phyloP scores from a whole-genome alignment of 2,113 vertebrate genomes.

The Nymphicus hollandicus region DNA sequence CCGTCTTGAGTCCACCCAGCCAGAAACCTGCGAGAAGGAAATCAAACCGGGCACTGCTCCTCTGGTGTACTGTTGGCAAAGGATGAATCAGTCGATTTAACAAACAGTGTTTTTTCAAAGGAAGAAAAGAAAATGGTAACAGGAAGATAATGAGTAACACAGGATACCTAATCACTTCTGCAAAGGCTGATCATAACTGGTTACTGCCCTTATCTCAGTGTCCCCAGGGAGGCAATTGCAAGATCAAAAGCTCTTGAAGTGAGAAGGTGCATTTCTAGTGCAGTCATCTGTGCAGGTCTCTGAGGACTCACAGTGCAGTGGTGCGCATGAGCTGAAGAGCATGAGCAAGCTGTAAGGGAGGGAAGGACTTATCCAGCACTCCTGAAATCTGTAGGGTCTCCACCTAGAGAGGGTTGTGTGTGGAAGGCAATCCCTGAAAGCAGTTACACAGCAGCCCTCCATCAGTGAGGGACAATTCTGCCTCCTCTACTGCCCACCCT shows the following conservation, averaged over 20 bases:
- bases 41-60: background rate
- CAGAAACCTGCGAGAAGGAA: background rate
- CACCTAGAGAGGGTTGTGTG: background rate
- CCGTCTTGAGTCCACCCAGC: background rate
- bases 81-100: constrained; percentile 13
- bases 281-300: background rate
- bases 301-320: fast-evolving
- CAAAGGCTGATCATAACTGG: background rate
- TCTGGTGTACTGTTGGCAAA: background rate
- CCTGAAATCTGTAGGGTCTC: background rate
- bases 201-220: constrained; percentile 9
- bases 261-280: background rate
- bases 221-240: background rate
- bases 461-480: background rate
- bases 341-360: background rate
- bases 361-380: background rate
- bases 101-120: constrained; percentile 2
- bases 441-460: background rate
- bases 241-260: constrained; percentile 2
- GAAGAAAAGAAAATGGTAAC: constrained; percentile 40
- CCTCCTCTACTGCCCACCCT: background rate
- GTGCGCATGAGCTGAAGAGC: background rate
- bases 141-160: constrained; percentile 41
- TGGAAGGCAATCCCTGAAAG: background rate
- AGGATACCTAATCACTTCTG: constrained; percentile 28